Conservation (phyloP, 2,113 vertebrate genomes). For the Tor tambroides region DNA sequence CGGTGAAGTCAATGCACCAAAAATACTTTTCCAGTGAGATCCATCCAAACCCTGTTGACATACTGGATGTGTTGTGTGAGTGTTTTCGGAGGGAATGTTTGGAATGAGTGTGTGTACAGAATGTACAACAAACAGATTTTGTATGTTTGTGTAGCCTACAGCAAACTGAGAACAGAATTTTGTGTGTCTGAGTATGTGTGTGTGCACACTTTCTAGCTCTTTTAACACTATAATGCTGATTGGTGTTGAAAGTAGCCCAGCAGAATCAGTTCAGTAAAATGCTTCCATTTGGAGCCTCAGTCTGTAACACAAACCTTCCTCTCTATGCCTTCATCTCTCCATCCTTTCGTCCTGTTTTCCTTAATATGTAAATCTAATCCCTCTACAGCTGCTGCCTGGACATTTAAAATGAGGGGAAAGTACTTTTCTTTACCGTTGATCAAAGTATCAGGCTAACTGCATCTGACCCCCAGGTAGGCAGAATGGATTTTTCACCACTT, state of each 20-base stretch:
- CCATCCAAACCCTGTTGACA: conserved; percentile 16
- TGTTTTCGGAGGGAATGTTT: conserved; percentile 26
- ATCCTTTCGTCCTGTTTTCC: conserved; percentile 43
- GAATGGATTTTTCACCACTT: conserved; percentile 45
- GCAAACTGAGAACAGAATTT: conserved; percentile 29
- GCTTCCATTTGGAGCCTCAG: conserved; percentile 61
- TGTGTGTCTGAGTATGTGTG: conserved; percentile 22
- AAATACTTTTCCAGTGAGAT: conserved; percentile 38
- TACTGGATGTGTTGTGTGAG: conserved; percentile 20
- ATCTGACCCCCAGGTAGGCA: conserved; percentile 61
- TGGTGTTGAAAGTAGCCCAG: conserved; percentile 61
- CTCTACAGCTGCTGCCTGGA: conserved; percentile 53
- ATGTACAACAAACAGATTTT: conserved; percentile 38
- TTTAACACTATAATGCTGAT: conserved; percentile 52
- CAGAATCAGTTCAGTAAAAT: conserved; percentile 57
- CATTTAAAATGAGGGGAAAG: conserved; percentile 55
- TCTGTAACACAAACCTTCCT: conserved; percentile 45
- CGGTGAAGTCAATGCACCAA: not conserved
- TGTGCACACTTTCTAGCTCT: not conserved
- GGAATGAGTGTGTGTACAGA: conserved; percentile 32
- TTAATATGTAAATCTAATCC: conserved; percentile 65
- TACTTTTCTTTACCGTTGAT: conserved; percentile 52
- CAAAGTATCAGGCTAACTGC: conserved; percentile 47
- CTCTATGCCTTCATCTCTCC: not conserved
- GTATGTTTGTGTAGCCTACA: conserved; percentile 35